Evolutionary conservation across 2,888 invertebrate genomes (phyloP).

Genomic region (Lucinisca nassula): DNA sequence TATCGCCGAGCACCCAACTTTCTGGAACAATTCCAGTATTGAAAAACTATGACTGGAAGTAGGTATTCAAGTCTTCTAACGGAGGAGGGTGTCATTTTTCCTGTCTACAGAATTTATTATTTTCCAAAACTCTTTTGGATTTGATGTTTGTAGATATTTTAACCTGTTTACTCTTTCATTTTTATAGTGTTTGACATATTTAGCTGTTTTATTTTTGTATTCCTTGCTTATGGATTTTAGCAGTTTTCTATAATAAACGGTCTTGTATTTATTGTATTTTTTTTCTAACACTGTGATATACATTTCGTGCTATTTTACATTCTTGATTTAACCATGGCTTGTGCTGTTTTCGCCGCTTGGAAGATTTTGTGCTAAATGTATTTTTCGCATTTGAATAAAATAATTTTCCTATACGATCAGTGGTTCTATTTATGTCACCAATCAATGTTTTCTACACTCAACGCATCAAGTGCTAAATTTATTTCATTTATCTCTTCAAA

Average conservation of each 20-base stretch:
- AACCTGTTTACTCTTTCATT: neutral
- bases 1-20: no score
- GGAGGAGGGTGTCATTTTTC: no score
- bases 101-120: neutral
- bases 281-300: neutral
- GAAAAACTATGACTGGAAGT: no score
- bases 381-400: neutral
- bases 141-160: neutral
- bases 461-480: neutral
- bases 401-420: neutral
- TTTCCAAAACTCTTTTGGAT: neutral
- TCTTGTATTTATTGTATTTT: neutral
- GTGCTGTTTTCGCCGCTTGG: neutral
- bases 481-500: neutral
- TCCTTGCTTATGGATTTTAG: neutral
- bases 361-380: neutral
- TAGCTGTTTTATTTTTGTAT: neutral
- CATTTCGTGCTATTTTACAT: neutral
- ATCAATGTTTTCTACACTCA: neutral
- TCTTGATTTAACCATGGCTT: neutral
- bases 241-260: neutral
- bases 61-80: no score
- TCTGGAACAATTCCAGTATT: no score
- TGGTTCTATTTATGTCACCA: neutral
- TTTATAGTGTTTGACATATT: neutral